Evolutionary conservation across 2,797 vertebrate species (phyloP), one percentile per base, ranked within the genome.

Genomic region (Protosalanx chinensis): DNA sequence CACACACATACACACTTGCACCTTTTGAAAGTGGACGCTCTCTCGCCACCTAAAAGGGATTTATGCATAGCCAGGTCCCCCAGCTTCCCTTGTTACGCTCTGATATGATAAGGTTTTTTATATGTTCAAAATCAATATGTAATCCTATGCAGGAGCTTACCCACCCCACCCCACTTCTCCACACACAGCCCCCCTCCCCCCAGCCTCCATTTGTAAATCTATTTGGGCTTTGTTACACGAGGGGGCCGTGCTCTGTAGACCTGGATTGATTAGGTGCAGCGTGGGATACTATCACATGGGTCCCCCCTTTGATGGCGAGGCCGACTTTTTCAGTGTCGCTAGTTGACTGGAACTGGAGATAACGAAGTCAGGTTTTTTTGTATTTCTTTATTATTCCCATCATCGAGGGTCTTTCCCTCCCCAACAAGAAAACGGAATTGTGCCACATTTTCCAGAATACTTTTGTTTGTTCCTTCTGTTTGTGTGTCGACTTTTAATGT

Each of bases 121-220:
- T 98, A 97, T 97, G 96, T 98, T 98, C 95, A 95, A 97, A 97
- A 98, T 98, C 97, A 98, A 98, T 98, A 98, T 97, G 96, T 98
- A 98, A 98, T 98, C 97, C 97, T 96, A 96, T 98, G 96, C 95
- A 97, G 95, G 93, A 95, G 97, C 96, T 98, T 98, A 98, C 97
- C 96, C 97, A 83, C 81, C 93, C 93, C 96, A 94, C 96, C 94
- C 84, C 83, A 74, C 12, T 56, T n/a, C 51, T 56, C 79, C 78
- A 74, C 80, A 68, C 75, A 70, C 51, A 78, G 74, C 74, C 72
- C 77, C 76, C 49, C 41, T 8, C 12, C 3, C 56, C 64, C 33
- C 77, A 35, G 79, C 94, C 93, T 93, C 94, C 92, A 96, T 98
- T 98, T 98, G 96, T 98, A 97, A 97, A 98, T 98, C 96, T 98